Base-by-base conservation (phyloP, 2,113 vertebrate species). In the Saguinus midas region DNA sequence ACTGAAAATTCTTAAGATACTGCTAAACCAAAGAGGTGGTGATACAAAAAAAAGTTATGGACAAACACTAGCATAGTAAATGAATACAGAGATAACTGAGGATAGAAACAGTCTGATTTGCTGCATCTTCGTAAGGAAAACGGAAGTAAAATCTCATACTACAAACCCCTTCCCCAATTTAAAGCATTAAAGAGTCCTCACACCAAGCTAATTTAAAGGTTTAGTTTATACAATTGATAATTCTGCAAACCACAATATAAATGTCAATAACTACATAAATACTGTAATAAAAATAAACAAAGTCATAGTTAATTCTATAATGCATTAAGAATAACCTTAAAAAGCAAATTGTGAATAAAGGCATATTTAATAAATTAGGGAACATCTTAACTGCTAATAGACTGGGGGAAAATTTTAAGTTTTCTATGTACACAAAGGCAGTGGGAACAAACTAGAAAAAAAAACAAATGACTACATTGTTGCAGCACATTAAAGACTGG, bases 221-320 rank as follows among this genome's bases (percentile, higher is more conserved):
- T 97, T 90, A 48, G 57, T 95, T 97, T 97, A 96, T 95, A 94
- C 87, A 97, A 87, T n/a, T n/a, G 73, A 73, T 85, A 87, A 95
- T 95, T 97, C 96, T 97, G 87, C 64, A 97, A 96, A 96, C 52
- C 90, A 97, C 96, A 97, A 94, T 87, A 88, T 88, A 94, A 96
- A 94, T 87, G 85, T 43, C 76, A 96, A 2, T 75, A 82, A 91
- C 96, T 96, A 95, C 91, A 92, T 90, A 95, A 97, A 85, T 96
- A 97, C 72, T 95, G 50, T 80, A 86, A 91, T 96, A 93, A 97
- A 97, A 97, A 93, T 94, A 93, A 97, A 96, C 96, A 95, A 58
- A 93, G 61, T 91, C 86, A 92, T 79, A 58, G 37, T 93, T 94
- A 94, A 64, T 89, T 96, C 90, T 96, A 87, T 73, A 95, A 94